Conservation (phyloP, 1,140 invertebrate genomes). For the Magallana ariakensis region DNA sequence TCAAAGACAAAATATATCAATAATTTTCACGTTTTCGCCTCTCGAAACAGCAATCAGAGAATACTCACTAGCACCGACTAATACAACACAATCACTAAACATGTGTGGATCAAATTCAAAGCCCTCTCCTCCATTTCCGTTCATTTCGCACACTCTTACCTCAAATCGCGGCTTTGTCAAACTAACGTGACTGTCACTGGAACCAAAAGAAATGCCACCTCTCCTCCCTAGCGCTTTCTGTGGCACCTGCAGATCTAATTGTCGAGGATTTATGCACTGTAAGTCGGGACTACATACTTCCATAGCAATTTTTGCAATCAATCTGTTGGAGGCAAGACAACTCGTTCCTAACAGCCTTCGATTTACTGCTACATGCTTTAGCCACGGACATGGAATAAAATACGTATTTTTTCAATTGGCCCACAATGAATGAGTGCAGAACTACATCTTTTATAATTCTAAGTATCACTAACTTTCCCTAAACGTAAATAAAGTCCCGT, state of each 20-base stretch:
- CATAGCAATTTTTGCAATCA: conserved; percentile 27
- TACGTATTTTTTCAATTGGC: not conserved
- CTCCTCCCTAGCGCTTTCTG: conserved; percentile 1
- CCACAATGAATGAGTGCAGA: not conserved
- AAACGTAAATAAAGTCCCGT: too few relatives aligned
- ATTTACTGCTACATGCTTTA: not conserved
- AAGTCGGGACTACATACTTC: conserved; percentile 28
- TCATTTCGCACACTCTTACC: not conserved
- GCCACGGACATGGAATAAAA: not conserved
- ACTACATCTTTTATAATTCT: too few relatives aligned
- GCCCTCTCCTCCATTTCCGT: not conserved
- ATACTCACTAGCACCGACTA: too few relatives aligned
- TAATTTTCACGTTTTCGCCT: too few relatives aligned
- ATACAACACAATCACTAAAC: too few relatives aligned
- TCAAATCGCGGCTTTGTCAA: conserved; percentile 10
- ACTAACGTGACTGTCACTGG: conserved; percentile 12
- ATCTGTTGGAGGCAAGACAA: not conserved
- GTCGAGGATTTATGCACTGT: conserved; percentile 4
- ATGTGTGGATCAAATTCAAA: too few relatives aligned
- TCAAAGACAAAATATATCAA: too few relatives aligned
- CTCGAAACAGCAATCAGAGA: too few relatives aligned
- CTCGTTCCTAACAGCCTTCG: not conserved
- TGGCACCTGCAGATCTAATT: not conserved
- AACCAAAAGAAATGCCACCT: conserved; percentile 24
- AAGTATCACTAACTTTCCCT: too few relatives aligned